Conservation (phyloP, 2,888 invertebrate species). For the Stenichneumon culpator region DNA sequence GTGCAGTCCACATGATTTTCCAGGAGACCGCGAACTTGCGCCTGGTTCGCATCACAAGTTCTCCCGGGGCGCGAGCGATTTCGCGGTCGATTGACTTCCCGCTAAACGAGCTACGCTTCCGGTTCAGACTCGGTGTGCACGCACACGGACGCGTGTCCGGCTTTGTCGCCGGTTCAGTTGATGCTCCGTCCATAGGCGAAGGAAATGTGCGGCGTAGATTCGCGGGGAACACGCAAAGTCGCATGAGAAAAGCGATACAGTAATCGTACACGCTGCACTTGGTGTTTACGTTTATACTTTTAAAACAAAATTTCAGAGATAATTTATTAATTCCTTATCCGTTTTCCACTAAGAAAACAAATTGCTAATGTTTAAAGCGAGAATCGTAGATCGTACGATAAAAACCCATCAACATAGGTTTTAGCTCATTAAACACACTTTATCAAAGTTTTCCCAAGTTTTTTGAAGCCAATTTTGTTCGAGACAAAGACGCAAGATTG, state of each 20-base stretch:
- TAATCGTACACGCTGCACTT: conserved; percentile 36
- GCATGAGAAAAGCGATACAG: conserved; percentile 64
- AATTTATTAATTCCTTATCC: neutral
- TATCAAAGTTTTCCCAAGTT: too few species aligned
- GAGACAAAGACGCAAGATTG: too few species aligned
- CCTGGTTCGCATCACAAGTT: neutral
- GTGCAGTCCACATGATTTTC: conserved; percentile 34
- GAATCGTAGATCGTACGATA: too few species aligned
- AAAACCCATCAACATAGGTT: too few species aligned
- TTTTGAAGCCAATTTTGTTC: too few species aligned
- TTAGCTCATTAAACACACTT: too few species aligned
- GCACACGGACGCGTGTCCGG: conserved; percentile 9
- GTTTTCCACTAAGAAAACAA: too few species aligned
- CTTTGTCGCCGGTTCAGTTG: conserved; percentile 16
- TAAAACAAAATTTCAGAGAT: neutral
- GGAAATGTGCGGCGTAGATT: conserved; percentile 46
- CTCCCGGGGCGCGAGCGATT: conserved; percentile 56
- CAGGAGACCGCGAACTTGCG: conserved; percentile 13
- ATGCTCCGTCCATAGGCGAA: conserved; percentile 8
- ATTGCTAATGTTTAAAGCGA: too few species aligned
- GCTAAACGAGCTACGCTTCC: conserved; percentile 67
- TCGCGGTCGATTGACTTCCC: conserved; percentile 69
- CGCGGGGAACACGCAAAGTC: conserved; percentile 58
- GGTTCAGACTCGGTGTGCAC: conserved; percentile 23
- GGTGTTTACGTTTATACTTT: neutral